Conservation (phyloP, 2,113 vertebrate species). For the Hippocampus abdominalis region DNA sequence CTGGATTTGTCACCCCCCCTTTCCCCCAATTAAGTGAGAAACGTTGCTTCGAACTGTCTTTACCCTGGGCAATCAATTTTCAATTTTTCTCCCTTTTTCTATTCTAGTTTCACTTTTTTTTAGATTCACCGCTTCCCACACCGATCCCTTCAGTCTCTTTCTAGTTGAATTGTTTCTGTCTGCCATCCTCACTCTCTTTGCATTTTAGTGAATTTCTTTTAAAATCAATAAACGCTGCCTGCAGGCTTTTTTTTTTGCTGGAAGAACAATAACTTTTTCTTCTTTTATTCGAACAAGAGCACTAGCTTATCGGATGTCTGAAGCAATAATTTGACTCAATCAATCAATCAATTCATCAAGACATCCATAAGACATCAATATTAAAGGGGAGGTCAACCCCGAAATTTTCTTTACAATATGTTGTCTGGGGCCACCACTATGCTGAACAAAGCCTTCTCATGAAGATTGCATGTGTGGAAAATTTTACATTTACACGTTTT, state of each 20-base stretch:
- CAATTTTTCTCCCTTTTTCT: not conserved
- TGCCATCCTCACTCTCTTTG: not conserved
- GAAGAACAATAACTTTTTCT: not conserved
- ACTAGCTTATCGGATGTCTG: too few relatives aligned
- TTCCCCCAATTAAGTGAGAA: slow-evolving; percentile 3
- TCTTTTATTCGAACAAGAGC: not conserved
- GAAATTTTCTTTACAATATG: too few relatives aligned
- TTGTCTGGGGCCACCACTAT: too few relatives aligned
- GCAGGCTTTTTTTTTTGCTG: not conserved
- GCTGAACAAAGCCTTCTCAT: too few relatives aligned
- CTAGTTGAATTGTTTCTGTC: not conserved
- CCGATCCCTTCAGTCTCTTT: not conserved
- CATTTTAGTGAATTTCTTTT: not conserved
- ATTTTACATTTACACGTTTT: too few relatives aligned
- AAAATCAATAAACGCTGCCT: not conserved
- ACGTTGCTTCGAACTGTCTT: slow-evolving; percentile 2
- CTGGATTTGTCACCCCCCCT: not conserved
- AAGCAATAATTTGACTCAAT: too few relatives aligned
- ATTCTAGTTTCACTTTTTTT: not conserved
- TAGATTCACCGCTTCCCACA: not conserved
- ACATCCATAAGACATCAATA: too few relatives aligned
- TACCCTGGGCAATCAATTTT: not conserved
- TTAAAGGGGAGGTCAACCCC: too few relatives aligned
- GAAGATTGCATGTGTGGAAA: too few relatives aligned
- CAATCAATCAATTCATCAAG: too few relatives aligned